Evolutionary conservation across 2,888 invertebrate genomes (phyloP).

Genomic region (Pardosa pseudoannulata): DNA sequence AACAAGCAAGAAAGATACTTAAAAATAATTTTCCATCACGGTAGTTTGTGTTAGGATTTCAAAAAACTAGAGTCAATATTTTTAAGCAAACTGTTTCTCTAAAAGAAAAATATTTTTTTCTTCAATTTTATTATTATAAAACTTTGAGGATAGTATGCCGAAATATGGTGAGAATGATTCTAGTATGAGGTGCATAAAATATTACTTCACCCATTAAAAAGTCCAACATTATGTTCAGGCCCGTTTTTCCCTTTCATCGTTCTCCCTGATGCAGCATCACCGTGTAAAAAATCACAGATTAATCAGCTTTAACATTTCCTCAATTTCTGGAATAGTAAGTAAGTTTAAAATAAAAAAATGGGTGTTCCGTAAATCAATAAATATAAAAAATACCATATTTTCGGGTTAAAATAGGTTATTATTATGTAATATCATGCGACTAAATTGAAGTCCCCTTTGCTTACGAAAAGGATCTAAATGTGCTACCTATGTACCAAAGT

Average conservation of each 20-base stretch:
- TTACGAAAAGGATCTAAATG: not conserved
- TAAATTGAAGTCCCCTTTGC: not conserved
- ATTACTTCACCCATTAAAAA: slow-evolving; percentile 9
- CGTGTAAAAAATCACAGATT: not conserved
- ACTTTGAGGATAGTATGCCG: too few relatives aligned
- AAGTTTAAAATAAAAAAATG: not conserved
- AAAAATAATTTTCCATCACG: too few relatives aligned
- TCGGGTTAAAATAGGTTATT: not conserved
- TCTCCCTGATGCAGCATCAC: not conserved
- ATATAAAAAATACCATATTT: not conserved
- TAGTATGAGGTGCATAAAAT: too few relatives aligned
- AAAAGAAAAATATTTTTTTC: too few relatives aligned
- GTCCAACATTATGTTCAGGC: slow-evolving; percentile 19
- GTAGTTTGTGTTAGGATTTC: too few relatives aligned
- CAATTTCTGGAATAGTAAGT: not conserved
- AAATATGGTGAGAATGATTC: too few relatives aligned
- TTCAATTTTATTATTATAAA: too few relatives aligned
- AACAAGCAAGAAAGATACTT: too few relatives aligned
- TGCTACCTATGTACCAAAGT: slow-evolving; percentile 11
- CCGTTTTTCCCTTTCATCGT: not conserved
- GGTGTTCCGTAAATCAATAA: not conserved
- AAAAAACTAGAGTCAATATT: too few relatives aligned
- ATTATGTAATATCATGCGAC: not conserved
- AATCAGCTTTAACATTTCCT: not conserved
- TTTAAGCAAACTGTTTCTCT: too few relatives aligned